Evolutionary conservation across 2,113 vertebrate species (phyloP).

Genomic region (Burhinus bistriatus): DNA sequence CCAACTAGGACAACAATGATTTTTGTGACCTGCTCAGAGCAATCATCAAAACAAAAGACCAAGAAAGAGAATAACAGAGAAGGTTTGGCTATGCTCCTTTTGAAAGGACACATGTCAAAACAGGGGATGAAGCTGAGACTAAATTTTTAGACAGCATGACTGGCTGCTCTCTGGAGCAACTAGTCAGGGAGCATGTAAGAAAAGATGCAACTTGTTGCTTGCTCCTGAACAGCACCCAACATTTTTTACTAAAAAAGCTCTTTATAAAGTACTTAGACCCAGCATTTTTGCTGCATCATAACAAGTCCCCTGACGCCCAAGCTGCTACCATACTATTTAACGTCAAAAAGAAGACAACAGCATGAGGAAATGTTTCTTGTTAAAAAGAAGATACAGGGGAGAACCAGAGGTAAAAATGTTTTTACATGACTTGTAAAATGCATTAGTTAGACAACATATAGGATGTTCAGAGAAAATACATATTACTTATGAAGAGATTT

Average conservation of each 20-base stretch:
- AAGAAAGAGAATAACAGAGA: not conserved
- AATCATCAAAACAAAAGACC: not conserved
- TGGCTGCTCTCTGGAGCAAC: not conserved
- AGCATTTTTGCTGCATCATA: not conserved
- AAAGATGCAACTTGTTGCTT: not conserved
- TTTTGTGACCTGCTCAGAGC: not conserved
- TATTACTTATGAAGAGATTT: not conserved
- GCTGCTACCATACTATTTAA: not conserved
- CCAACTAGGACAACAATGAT: not conserved
- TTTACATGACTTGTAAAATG: not conserved
- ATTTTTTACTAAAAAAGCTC: not conserved
- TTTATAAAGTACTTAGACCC: not conserved
- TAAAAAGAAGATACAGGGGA: not conserved
- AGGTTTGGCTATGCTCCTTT: not conserved
- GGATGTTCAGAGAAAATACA: not conserved
- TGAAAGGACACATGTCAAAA: not conserved
- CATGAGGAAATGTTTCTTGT: not conserved
- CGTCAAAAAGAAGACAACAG: not conserved
- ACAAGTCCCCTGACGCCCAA: not conserved
- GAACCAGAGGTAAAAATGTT: not conserved
- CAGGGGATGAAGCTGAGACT: not conserved
- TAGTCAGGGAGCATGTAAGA: not conserved
- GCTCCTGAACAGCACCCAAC: not conserved
- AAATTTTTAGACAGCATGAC: not conserved
- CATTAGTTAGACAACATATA: not conserved